These are phyloP conservation scores for Picathartes gymnocephalus DNA, from an alignment of 2,113 vertebrate genomes.

Conservation along the genomic window DNA sequence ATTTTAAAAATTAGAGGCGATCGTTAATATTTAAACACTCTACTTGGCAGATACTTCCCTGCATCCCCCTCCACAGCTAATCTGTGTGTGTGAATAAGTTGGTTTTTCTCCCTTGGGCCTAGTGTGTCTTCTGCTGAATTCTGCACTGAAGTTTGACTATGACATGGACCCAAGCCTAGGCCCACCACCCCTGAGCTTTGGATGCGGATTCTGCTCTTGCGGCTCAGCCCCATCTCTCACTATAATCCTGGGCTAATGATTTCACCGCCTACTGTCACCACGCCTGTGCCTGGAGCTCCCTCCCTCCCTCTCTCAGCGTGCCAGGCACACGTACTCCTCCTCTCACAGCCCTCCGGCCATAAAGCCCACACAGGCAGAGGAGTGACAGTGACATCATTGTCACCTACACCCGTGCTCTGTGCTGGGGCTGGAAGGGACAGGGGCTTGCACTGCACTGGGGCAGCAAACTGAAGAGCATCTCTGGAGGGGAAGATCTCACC, in stretches of 20 bases:
- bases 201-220: background rate
- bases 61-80: background rate
- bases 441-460: rapidly evolving
- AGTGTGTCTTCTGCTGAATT: background rate
- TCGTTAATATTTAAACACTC: background rate
- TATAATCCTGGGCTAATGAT: conserved; percentile 16
- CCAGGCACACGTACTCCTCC: background rate
- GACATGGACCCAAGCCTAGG: background rate
- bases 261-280: conserved; percentile 31
- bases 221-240: background rate
- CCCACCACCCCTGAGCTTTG: background rate
- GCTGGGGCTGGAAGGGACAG: background rate
- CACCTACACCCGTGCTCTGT: background rate
- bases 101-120: background rate
- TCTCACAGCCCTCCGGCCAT: background rate
- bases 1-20: background rate
- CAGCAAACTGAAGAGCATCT: background rate
- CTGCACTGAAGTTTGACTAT: background rate
- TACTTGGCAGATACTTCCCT: background rate
- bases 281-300: background rate
- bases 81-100: background rate
- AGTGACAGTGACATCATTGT: background rate
- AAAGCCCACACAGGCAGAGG: background rate
- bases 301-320: background rate
- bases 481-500: background rate